Percentiles rank a stretch among this genome's conserved stretches.
phyloP scores from a whole-genome alignment of 2,113 vertebrate species.

The Bettongia penicillata region DNA sequence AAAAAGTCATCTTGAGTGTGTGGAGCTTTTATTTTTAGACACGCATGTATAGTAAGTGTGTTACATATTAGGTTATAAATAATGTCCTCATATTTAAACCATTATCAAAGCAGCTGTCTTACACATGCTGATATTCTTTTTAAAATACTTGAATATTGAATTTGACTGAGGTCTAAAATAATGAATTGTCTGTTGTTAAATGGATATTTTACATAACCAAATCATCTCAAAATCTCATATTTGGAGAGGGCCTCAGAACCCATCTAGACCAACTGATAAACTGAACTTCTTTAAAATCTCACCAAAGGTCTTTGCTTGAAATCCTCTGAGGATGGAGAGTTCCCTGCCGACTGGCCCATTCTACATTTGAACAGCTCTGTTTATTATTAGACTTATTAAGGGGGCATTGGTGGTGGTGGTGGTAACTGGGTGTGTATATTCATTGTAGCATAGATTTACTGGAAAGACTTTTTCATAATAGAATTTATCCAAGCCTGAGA shows the following conservation, averaged over 20 bases:
- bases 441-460: not conserved
- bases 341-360: not conserved
- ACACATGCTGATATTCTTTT: slow-evolving; percentile 57
- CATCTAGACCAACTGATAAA: not conserved
- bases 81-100: slow-evolving; percentile 62
- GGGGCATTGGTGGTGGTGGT: not conserved
- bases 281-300: not conserved
- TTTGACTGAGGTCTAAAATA: slow-evolving; percentile 52
- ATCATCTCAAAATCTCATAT: slow-evolving; percentile 26
- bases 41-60: slow-evolving; percentile 30
- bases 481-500: not conserved
- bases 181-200: slow-evolving; percentile 22
- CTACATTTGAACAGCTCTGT: not conserved
- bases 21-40: slow-evolving; percentile 17
- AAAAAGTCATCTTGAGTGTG: not conserved
- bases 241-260: not conserved
- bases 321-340: not conserved
- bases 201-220: slow-evolving; percentile 26
- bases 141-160: slow-evolving; percentile 68
- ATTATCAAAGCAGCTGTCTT: slow-evolving; percentile 59
- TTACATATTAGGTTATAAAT: slow-evolving; percentile 67
- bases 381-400: not conserved
- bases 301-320: not conserved
- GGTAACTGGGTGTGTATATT: slow-evolving; percentile 20
- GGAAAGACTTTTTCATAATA: not conserved